phyloP scores from a whole-genome alignment of 2,113 vertebrate genomes.

The Hemiprocne comata region DNA sequence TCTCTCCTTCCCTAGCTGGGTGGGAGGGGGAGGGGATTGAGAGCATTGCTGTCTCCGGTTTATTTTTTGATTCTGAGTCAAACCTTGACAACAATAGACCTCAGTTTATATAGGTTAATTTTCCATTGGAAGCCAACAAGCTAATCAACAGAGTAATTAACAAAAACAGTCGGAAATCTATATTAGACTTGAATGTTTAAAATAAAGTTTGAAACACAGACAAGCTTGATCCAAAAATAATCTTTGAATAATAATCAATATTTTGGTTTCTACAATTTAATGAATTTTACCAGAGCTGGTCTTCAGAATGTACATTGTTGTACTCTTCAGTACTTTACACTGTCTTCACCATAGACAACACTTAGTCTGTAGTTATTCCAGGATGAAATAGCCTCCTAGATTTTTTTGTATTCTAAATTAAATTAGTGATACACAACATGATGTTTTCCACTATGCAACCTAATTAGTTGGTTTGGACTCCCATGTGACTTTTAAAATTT shows the following conservation, averaged over 20 bases:
- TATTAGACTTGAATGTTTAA: background rate
- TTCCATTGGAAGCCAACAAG: background rate
- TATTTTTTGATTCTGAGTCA: too few species aligned
- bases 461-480: background rate
- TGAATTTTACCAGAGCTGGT: background rate
- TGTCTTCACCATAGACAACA: background rate
- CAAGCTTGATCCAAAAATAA: slow-evolving; percentile 25
- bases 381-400: background rate
- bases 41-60: too few species aligned
- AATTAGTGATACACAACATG: background rate
- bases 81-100: too few species aligned
- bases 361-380: background rate
- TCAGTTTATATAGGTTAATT: background rate
- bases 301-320: background rate
- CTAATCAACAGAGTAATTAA: background rate
- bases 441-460: background rate
- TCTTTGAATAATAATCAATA: slow-evolving; percentile 34
- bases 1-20: too few species aligned
- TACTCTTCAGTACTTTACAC: background rate
- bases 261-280: slow-evolving; percentile 36
- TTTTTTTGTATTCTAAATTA: background rate
- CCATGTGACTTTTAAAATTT: background rate
- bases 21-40: too few species aligned
- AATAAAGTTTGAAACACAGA: slow-evolving; percentile 20
- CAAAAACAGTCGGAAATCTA: background rate